Conservation (phyloP, 2,888 invertebrate species). For the Phortica okadai region DNA sequence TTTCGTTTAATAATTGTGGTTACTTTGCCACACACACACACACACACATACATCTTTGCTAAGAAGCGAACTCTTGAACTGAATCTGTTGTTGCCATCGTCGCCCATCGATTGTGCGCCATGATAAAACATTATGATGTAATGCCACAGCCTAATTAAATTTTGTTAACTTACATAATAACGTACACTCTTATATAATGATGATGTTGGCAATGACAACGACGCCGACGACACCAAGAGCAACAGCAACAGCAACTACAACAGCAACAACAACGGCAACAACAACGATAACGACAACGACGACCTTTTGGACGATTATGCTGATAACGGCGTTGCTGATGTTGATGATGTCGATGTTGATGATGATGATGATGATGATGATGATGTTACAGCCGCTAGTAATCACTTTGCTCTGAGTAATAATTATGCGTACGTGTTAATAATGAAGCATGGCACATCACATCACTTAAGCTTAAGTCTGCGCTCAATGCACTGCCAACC, state of each 20-base stretch:
- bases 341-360: neutral
- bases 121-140: conserved; percentile 50
- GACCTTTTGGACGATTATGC: neutral
- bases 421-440: neutral
- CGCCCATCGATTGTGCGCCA: no score
- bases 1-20: no score
- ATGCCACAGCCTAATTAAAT: conserved; percentile 67
- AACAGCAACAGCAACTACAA: neutral
- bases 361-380: conserved; percentile 1
- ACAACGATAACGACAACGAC: neutral
- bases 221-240: neutral
- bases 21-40: no score
- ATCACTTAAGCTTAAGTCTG: neutral
- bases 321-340: neutral
- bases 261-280: neutral
- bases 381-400: neutral
- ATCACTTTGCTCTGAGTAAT: neutral
- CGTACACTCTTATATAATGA: conserved; percentile 34
- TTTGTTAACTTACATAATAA: conserved; percentile 58
- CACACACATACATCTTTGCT: no score
- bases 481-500: neutral
- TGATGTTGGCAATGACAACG: conserved; percentile 1
- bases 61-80: no score
- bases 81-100: no score
- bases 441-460: no score